These are phyloP conservation scores for Pedetes capensis DNA, from an alignment of 2,113 vertebrate genomes.

Conservation along the genomic window DNA sequence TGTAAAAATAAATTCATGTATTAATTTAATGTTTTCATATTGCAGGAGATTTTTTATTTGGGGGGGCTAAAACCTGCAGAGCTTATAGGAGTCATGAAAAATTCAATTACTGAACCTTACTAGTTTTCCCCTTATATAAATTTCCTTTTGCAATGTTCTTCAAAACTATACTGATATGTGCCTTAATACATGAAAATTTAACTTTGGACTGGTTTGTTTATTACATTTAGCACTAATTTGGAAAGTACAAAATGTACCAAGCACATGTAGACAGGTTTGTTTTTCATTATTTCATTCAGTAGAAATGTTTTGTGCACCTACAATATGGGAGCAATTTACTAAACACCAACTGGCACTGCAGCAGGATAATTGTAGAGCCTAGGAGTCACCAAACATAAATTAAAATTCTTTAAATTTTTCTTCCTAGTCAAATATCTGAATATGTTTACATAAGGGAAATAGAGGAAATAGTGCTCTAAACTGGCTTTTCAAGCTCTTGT, in stretches of 20 bases:
- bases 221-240: not conserved
- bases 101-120: not conserved
- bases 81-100: not conserved
- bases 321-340: not conserved
- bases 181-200: not conserved
- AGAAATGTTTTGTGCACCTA: not conserved
- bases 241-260: not conserved
- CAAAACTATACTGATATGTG: not conserved
- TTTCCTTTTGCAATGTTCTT: not conserved
- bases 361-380: not conserved
- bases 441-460: not conserved
- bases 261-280: not conserved
- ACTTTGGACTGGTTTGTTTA: not conserved
- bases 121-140: not conserved
- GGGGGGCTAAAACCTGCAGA: not conserved
- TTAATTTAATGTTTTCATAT: conserved; percentile 7
- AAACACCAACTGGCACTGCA: not conserved
- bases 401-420: conserved; percentile 28
- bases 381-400: not conserved
- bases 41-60: too few species aligned
- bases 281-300: not conserved
- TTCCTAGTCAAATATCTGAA: not conserved
- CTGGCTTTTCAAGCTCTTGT: not conserved
- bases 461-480: not conserved
- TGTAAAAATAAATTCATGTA: not conserved